These are phyloP conservation scores for Celastrina argiolus DNA, from an alignment of 2,888 invertebrate genomes.

Conservation along the genomic window DNA sequence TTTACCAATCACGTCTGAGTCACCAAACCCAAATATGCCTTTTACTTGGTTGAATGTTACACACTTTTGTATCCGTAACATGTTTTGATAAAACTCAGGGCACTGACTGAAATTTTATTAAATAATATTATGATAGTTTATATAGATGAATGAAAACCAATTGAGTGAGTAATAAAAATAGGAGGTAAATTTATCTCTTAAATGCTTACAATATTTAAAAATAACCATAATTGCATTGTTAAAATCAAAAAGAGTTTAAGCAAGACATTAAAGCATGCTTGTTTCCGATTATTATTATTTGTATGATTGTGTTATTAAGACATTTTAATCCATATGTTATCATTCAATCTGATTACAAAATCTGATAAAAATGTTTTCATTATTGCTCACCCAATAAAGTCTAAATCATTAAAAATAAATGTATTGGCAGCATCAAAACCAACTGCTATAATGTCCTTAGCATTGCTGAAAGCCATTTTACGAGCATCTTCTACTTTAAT, in stretches of 20 bases:
- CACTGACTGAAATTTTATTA: constrained; percentile 79
- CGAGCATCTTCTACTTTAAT: constrained; percentile 92
- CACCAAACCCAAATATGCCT: constrained; percentile 98
- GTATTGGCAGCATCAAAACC: constrained; percentile 97
- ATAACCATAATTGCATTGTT: too few species aligned
- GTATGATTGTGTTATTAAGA: background rate
- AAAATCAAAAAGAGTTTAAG: too few species aligned
- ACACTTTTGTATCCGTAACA: constrained; percentile 93
- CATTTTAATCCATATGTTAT: background rate
- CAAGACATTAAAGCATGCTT: background rate
- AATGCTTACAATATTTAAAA: background rate
- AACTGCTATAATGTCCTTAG: constrained; percentile 98
- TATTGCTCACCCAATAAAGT: constrained; percentile 90
- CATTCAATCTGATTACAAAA: background rate
- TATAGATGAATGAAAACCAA: background rate
- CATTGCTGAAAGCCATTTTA: constrained; percentile 91
- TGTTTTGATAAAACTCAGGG: constrained; percentile 94
- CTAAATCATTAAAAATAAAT: constrained; percentile 96
- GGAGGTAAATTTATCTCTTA: background rate
- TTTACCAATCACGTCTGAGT: constrained; percentile 97
- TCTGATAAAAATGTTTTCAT: background rate
- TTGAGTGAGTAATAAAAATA: background rate
- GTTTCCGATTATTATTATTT: background rate
- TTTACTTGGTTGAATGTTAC: constrained; percentile 99
- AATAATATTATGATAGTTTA: background rate